Conservation (phyloP, 2,797 vertebrate genomes). For the Crossoptilon crossoptilon region DNA sequence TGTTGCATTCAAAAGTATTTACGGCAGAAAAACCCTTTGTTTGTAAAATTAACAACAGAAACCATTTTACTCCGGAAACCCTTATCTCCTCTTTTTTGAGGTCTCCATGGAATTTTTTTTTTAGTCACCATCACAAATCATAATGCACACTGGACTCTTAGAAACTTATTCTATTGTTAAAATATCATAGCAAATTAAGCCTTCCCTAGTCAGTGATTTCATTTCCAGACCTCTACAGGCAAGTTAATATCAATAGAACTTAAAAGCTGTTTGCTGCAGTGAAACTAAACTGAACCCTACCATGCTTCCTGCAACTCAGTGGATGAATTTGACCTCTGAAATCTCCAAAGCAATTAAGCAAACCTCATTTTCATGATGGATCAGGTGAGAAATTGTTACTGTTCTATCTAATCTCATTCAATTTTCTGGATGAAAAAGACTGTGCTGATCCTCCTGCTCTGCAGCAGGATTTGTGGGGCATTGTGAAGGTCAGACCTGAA, state of each 20-base stretch:
- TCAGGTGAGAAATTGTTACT: slow-evolving; percentile 16
- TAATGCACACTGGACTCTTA: not conserved
- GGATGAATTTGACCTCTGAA: not conserved
- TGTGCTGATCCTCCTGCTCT: not conserved
- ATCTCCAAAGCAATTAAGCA: slow-evolving; percentile 11
- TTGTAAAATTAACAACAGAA: not conserved
- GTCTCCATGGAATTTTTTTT: not conserved
- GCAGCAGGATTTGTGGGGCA: not conserved
- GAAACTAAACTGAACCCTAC: not conserved
- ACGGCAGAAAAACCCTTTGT: not conserved
- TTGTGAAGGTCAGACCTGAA: not conserved
- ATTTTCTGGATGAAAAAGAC: not conserved
- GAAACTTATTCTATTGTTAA: not conserved
- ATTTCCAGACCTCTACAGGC: not conserved
- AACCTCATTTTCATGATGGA: not conserved
- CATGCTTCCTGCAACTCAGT: not conserved
- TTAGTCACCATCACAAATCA: not conserved
- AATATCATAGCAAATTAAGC: not conserved
- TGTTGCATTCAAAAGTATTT: not conserved
- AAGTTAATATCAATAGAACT: not conserved
- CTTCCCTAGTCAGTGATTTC: slow-evolving; percentile 12
- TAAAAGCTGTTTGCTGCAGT: not conserved
- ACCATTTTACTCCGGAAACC: not conserved
- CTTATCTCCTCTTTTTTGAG: not conserved
- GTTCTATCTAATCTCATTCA: not conserved